Evolutionary conservation across 35 echinoderm and acorn worm genomes (phyloP), one percentile per base, ranked within the genome.

Genomic region (Eucidaris tribuloides): DNA sequence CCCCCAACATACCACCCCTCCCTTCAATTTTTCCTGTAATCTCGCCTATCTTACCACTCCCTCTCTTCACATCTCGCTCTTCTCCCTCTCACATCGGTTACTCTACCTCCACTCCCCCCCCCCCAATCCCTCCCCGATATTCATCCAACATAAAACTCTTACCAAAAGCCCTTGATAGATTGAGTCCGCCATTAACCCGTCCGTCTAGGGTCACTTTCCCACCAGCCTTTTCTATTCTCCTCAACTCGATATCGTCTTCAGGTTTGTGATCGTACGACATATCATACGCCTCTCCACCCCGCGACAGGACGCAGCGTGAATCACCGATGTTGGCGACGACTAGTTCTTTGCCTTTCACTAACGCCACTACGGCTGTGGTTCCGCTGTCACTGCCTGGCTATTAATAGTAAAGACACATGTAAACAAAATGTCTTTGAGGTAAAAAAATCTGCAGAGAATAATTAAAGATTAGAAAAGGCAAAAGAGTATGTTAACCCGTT

Each of bases 371-470:
- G 1, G 96, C 96, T 28, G 96, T 99, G 23, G 85, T 89, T 0
- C 96, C 96, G 64, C 96, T 99, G 87, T 99, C 96, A 88, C 96
- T 93, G 18, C 96, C 96, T 45, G 96, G 96, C 96, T 99, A 43
- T 20, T 15, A 58, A 66, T 0, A 19, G 22, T 45, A 46, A 49
- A 33, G 66, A 32, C 14, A 33, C 31, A 39, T 74, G 20, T 33
- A 33, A 14, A 66, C n/a, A n/a, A n/a, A n/a, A n/a, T n/a, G n/a
- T n/a, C n/a, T n/a, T n/a, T n/a, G n/a, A n/a, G n/a, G 13, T 55
- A 62, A 31, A 22, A 62, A 5, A 62, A 27, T 27, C 3, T 62
- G 4, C 18, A 62, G 33, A 27, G 24, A 18, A 5, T 62, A 62
- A 27, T 27, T 19, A 62, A 62, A 14, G 11, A 55, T 11, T 55